A percentile compares a stretch with the other conserved stretches of the same genome.
phyloP scores from a whole-genome alignment of 1,140 invertebrate genomes.

The Aphis gossypii region DNA sequence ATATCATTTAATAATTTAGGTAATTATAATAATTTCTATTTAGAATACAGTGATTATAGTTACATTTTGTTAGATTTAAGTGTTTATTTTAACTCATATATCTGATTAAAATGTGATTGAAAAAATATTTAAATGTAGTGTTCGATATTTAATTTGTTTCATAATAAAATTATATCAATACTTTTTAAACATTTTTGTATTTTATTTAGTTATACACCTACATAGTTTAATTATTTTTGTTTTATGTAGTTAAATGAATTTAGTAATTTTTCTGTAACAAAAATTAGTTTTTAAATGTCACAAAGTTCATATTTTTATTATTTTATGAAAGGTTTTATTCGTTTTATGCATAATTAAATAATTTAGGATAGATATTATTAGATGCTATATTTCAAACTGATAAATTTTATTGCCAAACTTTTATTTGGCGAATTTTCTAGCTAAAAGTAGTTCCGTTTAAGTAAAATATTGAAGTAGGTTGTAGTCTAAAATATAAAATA shows the following conservation, averaged over 20 bases:
- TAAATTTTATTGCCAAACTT: neutral
- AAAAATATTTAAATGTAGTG: neutral
- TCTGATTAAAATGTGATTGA: neutral
- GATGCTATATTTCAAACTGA: neutral
- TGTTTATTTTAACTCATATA: neutral
- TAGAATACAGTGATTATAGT: neutral
- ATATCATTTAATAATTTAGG: slow-evolving; percentile 46
- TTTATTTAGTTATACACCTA: neutral
- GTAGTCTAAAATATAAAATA: neutral
- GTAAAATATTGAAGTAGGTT: neutral
- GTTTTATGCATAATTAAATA: neutral
- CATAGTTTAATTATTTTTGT: neutral
- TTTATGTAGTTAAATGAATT: neutral
- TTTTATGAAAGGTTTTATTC: neutral
- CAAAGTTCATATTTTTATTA: neutral
- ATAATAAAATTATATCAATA: neutral
- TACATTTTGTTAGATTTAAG: neutral
- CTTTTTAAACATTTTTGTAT: neutral
- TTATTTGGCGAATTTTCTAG: too few species aligned
- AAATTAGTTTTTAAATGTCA: too few species aligned
- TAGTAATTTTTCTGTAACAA: neutral
- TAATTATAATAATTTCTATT: slow-evolving; percentile 41
- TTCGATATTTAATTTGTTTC: neutral
- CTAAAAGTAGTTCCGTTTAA: neutral
- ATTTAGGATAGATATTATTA: neutral